Base-by-base conservation (phyloP, 1,140 invertebrate genomes). In the Bursaphelenchus mucronatus region DNA sequence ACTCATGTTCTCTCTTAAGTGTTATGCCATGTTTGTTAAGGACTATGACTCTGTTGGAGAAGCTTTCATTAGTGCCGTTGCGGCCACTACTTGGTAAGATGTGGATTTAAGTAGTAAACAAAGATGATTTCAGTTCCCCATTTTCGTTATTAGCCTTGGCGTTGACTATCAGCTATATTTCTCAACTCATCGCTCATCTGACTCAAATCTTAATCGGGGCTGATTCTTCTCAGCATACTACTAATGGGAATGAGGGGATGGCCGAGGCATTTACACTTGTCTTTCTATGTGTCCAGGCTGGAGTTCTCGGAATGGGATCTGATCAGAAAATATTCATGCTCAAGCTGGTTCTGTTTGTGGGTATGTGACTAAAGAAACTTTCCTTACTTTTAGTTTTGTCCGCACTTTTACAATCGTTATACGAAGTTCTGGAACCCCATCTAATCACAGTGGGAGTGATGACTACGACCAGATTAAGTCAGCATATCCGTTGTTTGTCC, bases 401-500 rank as follows among this genome's bases (percentile, higher is more conserved):
- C 2, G 86, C 86, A 5, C 76, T 87, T 11, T 82, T 86, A 17
- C 85, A 86, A 72, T 86, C 84, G 13, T 84, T 86, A 77, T 85
- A 85, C 67, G 86, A 87, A 76, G 82, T 87, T 39, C 81, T 85
- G 4, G 86, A 87, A 71, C 85, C 86, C 7, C 80, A 85, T 40
- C 73, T 87, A 44, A 70, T 87, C 21, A 74, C 83, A 13, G 75
- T 87, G 1, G 84, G 83, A 9, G 11, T 43, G 17, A 43, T 69
- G 80, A 81, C 11, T 79, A 78, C 11, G 78, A 82, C 51, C 80
- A 78, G 66, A 71, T 66, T 40, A 30, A 40, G 44, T 43, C 13
- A 53, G 51, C 91, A 94, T 81, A 72, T 89, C 0, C 83, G 91
- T 59, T 91, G 91, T 0, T 83, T 96, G 0, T 82, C 86, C 0